Evolutionary conservation across 1,140 invertebrate genomes (phyloP).

Genomic region (Calliphora vicina): DNA sequence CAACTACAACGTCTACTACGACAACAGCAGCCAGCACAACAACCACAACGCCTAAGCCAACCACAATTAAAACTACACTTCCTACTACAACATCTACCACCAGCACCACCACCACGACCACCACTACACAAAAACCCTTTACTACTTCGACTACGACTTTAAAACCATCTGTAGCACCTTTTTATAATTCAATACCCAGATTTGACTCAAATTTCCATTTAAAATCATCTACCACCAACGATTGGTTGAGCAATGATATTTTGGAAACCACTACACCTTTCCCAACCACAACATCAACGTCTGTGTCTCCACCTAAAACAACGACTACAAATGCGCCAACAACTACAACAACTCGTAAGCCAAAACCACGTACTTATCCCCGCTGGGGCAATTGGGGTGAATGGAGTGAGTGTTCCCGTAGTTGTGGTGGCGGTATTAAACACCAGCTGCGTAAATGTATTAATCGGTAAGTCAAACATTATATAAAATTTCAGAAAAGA

Average conservation of each 20-base stretch:
- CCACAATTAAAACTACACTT: background rate
- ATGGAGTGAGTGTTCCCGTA: constrained; percentile 78
- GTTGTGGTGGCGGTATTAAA: constrained; percentile 85
- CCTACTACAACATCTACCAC: constrained; percentile 14
- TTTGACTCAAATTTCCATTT: background rate
- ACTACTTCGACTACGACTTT: constrained; percentile 33
- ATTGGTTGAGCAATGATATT: background rate
- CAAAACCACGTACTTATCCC: constrained; percentile 52
- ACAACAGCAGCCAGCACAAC: constrained; percentile 38
- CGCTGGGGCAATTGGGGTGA: constrained; percentile 80
- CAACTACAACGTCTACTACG: constrained; percentile 36
- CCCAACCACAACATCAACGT: constrained; percentile 34
- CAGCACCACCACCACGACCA: background rate
- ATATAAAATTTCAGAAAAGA: too few species aligned
- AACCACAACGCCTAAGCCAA: background rate
- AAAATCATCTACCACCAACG: background rate
- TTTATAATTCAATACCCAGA: background rate
- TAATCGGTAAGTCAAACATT: constrained; percentile 47
- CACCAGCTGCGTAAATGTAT: constrained; percentile 68
- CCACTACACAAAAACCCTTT: background rate
- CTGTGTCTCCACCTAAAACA: background rate
- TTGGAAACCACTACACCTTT: constrained; percentile 18
- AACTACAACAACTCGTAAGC: constrained; percentile 41
- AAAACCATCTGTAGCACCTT: background rate
- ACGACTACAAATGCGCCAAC: background rate